Conservation (phyloP, 2,888 invertebrate genomes). For the Silvanus unidentatus region DNA sequence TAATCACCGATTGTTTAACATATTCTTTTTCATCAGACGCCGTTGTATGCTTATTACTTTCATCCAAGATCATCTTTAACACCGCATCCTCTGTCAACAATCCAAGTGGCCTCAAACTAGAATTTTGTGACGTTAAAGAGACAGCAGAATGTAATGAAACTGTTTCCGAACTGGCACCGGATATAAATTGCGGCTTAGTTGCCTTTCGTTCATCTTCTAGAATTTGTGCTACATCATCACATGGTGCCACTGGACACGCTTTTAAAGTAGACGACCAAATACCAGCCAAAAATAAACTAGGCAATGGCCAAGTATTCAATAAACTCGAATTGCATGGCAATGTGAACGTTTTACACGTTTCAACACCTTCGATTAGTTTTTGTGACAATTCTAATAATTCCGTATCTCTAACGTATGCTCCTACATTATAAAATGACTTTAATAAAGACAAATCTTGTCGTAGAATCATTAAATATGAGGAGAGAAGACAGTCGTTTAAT, state of each 20-base stretch:
- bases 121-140: slow-evolving; percentile 46
- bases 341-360: slow-evolving; percentile 65
- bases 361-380: slow-evolving; percentile 69
- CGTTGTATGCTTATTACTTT: slow-evolving; percentile 33
- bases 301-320: slow-evolving; percentile 82
- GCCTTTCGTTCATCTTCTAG: slow-evolving; percentile 29
- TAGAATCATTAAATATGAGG: slow-evolving; percentile 80
- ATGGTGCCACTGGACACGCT: slow-evolving; percentile 66
- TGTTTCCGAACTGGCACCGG: slow-evolving; percentile 35
- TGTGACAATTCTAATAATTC: slow-evolving; percentile 76
- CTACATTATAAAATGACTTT: slow-evolving; percentile 74
- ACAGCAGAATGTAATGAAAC: slow-evolving; percentile 41
- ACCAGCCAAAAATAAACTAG: slow-evolving; percentile 76
- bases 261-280: slow-evolving; percentile 77
- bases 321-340: slow-evolving; percentile 80
- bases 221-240: slow-evolving; percentile 69
- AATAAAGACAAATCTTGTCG: slow-evolving; percentile 69
- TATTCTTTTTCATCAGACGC: slow-evolving; percentile 7
- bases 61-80: slow-evolving; percentile 61
- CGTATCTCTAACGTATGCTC: slow-evolving; percentile 75
- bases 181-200: slow-evolving; percentile 18
- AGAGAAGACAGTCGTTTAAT: slow-evolving; percentile 79
- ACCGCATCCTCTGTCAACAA: slow-evolving; percentile 66
- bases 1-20: slow-evolving; percentile 16
- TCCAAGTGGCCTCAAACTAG: slow-evolving; percentile 49